These are phyloP conservation scores for Psittacula echo DNA, from an alignment of 2,797 vertebrate genomes.

Conservation along the genomic window DNA sequence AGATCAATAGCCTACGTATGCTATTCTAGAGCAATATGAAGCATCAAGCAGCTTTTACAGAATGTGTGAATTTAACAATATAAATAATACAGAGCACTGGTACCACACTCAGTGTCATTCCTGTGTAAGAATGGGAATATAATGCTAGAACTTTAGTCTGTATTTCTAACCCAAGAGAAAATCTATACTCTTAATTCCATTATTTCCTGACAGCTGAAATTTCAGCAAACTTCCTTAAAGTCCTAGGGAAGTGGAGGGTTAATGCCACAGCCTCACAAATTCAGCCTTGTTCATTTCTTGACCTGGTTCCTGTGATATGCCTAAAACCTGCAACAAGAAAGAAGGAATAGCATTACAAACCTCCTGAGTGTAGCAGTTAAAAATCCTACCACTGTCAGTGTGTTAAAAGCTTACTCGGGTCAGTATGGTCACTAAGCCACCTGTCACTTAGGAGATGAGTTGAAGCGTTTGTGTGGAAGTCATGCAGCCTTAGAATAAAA, in stretches of 20 bases:
- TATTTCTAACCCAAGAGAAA: neutral
- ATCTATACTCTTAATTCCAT: neutral
- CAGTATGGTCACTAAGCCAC: neutral
- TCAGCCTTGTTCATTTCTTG: neutral
- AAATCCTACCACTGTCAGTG: neutral
- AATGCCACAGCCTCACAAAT: neutral
- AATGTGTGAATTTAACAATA: neutral
- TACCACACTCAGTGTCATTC: neutral
- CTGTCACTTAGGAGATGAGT: neutral
- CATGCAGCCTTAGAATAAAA: neutral
- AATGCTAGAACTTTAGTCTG: neutral
- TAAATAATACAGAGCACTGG: neutral
- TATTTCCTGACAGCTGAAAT: neutral
- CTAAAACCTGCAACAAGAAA: neutral
- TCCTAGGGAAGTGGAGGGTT: neutral
- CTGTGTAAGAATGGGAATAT: neutral
- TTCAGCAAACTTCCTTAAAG: neutral
- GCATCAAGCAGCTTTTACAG: neutral
- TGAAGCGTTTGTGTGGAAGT: neutral
- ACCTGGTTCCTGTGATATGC: neutral
- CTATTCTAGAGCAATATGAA: neutral
- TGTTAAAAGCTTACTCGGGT: neutral
- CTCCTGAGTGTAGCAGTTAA: neutral
- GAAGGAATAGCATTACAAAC: neutral
- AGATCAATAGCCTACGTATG: neutral